A percentile compares a stretch with the other conserved stretches of the same genome.
phyloP scores from a whole-genome alignment of 2,888 invertebrate genomes.

The Hyalella azteca region DNA sequence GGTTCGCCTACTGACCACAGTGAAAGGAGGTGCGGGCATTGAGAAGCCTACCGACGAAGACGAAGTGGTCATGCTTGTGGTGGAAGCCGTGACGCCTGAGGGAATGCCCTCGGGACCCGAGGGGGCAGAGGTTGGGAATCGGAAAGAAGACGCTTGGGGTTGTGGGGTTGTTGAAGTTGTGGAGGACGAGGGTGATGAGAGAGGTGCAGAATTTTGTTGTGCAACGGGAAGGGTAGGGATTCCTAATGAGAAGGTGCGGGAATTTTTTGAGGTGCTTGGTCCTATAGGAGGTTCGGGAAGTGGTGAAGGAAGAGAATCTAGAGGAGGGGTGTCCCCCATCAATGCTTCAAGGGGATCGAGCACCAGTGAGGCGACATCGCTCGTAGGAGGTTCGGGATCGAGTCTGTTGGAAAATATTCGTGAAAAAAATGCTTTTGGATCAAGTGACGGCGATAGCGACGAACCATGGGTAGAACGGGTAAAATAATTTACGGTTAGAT shows the following conservation, averaged over 20 bases:
- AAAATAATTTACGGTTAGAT: no score
- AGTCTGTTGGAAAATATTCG: slow-evolving; percentile 29
- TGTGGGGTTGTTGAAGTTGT: slow-evolving; percentile 60
- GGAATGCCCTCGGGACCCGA: slow-evolving; percentile 61
- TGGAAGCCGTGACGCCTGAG: slow-evolving; percentile 59
- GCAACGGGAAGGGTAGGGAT: slow-evolving; percentile 62
- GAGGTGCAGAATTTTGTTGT: neutral
- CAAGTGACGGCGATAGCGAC: no score
- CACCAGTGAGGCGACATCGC: slow-evolving; percentile 47
- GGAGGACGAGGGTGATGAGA: slow-evolving; percentile 58
- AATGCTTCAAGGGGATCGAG: slow-evolving; percentile 56
- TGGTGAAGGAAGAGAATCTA: neutral
- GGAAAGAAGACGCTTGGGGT: slow-evolving; percentile 61
- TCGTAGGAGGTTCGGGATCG: slow-evolving; percentile 35
- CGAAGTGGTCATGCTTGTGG: slow-evolving; percentile 50
- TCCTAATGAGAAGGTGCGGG: slow-evolving; percentile 39
- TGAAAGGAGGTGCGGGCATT: slow-evolving; percentile 51
- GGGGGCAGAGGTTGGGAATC: slow-evolving; percentile 60
- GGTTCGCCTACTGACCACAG: slow-evolving; percentile 50
- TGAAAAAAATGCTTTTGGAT: slow-evolving; percentile 25
- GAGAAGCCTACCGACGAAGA: slow-evolving; percentile 46
- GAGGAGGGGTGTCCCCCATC: slow-evolving; percentile 47
- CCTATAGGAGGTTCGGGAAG: slow-evolving; percentile 22
- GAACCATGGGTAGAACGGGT: no score
- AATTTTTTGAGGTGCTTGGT: slow-evolving; percentile 15